Evolutionary conservation across 1,140 invertebrate species (phyloP).

Genomic region (Linepithema humile): DNA sequence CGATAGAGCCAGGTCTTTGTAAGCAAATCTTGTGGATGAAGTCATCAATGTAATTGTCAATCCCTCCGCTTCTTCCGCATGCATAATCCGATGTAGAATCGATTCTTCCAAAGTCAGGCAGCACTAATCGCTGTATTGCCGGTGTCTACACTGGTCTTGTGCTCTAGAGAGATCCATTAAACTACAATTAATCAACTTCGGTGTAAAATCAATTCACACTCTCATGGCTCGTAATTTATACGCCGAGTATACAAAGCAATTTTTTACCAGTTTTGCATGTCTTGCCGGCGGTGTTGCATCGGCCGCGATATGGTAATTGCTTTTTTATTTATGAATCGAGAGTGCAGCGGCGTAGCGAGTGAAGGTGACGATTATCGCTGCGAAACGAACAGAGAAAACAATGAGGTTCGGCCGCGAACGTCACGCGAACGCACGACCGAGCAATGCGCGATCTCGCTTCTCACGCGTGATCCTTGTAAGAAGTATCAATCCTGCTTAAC

Average conservation of each 20-base stretch:
- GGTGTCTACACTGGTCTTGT: too few species aligned
- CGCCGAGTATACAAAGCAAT: too few species aligned
- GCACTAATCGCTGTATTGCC: not conserved
- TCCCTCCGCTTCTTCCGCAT: not conserved
- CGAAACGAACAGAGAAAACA: conserved; percentile 33
- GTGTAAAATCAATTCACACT: not conserved
- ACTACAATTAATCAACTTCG: not conserved
- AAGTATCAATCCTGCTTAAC: conserved; percentile 47
- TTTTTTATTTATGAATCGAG: conserved; percentile 45
- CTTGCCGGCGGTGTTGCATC: not conserved
- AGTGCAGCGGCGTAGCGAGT: conserved; percentile 14
- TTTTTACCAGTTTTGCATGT: not conserved
- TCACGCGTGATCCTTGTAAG: conserved; percentile 11
- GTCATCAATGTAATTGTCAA: not conserved
- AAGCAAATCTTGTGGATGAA: not conserved
- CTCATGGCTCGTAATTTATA: not conserved
- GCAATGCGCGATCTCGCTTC: conserved; percentile 6
- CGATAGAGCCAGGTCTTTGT: not conserved
- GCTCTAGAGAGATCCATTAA: too few species aligned
- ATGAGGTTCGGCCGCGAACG: conserved; percentile 7
- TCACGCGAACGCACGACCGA: conserved; percentile 24
- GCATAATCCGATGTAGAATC: not conserved
- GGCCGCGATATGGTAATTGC: conserved; percentile 25
- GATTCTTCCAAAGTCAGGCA: not conserved
- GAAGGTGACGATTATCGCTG: conserved; percentile 40